Base-by-base conservation (phyloP, 1,140 invertebrate species). In the Papilio polyxenes region DNA sequence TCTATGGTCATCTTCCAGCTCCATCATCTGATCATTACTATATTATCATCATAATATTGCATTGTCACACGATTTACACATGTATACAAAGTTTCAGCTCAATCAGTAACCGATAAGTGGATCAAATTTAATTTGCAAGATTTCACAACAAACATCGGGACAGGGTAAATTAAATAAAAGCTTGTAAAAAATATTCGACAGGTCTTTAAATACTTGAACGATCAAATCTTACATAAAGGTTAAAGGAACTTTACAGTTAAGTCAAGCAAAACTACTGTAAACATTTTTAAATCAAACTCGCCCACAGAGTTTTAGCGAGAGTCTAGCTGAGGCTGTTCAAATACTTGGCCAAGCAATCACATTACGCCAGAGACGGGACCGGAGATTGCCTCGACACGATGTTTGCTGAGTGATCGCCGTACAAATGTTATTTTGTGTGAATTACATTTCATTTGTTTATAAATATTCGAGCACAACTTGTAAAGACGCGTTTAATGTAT, bases 351-450 rank as follows among this genome's bases (percentile, higher is more conserved):
- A 72, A 72, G 65, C 31, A 72, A 72, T 72, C 65, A 72, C 65
- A 72, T 72, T 37, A 37, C 65, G 31, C 31, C 31, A 31, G 65
- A 13, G 65, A 37, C 65, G 65, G 10, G 65, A 37, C 65, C 65
- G 65, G 65, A 72, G 65, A 72, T 72, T 72, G 65, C 65, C 65
- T 72, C 65, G 65, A 72, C 65, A 72, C 62, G 20, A 65, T 40
- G 65, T 72, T 72, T 72, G 65, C 23, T 72, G 31, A 40, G 17
- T 56, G 5, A 56, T 56, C 53, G 53, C 0, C 5, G 17, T 13
- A 56, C 13, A 56, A 56, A 65, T 65, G 20, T 65, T 65, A 65
- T 65, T 65, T 1, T 56, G 15, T 56, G 62, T 65, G 11, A 65
- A 65, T 65, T 65, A 31, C 20, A 65, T 65, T 65, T 7, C 31